Conservation (phyloP, 2,113 vertebrate species). For the Ranitomeya variabilis region DNA sequence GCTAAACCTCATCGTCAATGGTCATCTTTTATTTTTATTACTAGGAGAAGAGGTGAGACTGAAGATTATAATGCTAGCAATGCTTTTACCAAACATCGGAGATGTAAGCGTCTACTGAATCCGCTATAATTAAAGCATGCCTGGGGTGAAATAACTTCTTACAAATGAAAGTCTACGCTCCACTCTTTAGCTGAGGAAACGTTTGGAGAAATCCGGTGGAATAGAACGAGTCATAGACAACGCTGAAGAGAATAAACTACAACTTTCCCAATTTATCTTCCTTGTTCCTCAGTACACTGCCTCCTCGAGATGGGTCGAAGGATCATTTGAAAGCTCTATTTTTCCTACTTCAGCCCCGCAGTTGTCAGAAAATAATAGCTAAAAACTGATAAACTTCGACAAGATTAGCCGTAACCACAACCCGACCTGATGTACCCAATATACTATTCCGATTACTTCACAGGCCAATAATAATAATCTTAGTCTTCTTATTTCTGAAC, state of each 20-base stretch:
- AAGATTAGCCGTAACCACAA: slow-evolving; percentile 36
- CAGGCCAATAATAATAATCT: slow-evolving; percentile 23
- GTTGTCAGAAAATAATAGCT: slow-evolving; percentile 52
- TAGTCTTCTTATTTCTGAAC: not conserved
- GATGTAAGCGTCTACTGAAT: slow-evolving; percentile 37
- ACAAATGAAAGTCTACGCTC: slow-evolving; percentile 46
- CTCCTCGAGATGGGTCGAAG: slow-evolving; percentile 38
- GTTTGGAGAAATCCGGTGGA: not conserved
- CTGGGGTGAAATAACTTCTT: slow-evolving; percentile 32
- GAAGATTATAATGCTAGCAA: slow-evolving; percentile 29
- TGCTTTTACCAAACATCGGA: slow-evolving; percentile 29
- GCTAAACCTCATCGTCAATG: not conserved
- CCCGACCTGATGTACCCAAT: not conserved
- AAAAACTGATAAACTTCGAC: slow-evolving; percentile 44
- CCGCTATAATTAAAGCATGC: slow-evolving; percentile 48
- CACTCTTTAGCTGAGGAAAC: slow-evolving; percentile 24
- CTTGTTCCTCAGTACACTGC: slow-evolving; percentile 13
- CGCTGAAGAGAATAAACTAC: slow-evolving; percentile 11
- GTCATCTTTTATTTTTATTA: slow-evolving; percentile 39
- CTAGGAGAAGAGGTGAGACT: slow-evolving; percentile 31
- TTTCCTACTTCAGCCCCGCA: slow-evolving; percentile 35
- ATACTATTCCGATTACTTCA: slow-evolving; percentile 17
- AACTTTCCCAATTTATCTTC: slow-evolving; percentile 47
- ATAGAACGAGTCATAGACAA: slow-evolving; percentile 20
- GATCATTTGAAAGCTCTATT: slow-evolving; percentile 35